phyloP scores from a whole-genome alignment of 2,888 invertebrate species.

The Xanthia icteritia region DNA sequence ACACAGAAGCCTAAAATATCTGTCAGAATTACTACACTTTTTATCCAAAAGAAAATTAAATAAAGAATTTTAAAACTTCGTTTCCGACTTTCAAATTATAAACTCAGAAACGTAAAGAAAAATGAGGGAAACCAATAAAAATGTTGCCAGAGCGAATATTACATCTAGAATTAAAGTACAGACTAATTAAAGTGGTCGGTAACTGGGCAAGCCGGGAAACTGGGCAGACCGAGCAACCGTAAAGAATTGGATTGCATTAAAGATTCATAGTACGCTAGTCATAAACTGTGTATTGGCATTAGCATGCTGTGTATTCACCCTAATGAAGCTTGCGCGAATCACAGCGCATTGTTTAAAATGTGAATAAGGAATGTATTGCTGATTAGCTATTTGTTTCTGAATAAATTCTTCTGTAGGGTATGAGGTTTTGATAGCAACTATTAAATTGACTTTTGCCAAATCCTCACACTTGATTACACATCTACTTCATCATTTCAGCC shows the following conservation, averaged over 20 bases:
- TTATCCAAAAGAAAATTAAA: slow-evolving; percentile 36
- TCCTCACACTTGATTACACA: neutral
- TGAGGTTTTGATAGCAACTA: neutral
- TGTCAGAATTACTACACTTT: slow-evolving; percentile 33
- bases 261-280: slow-evolving; percentile 48
- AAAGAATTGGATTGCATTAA: slow-evolving; percentile 64
- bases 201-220: slow-evolving; percentile 29
- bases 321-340: slow-evolving; percentile 51
- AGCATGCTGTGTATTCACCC: slow-evolving; percentile 41
- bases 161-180: slow-evolving; percentile 57
- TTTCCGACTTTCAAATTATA: slow-evolving; percentile 48
- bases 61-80: slow-evolving; percentile 35
- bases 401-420: no score
- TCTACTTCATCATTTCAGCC: no score
- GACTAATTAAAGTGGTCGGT: slow-evolving; percentile 62
- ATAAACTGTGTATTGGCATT: slow-evolving; percentile 62
- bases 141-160: slow-evolving; percentile 50
- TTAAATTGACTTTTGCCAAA: neutral
- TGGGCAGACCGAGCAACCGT: slow-evolving; percentile 32
- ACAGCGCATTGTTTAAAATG: slow-evolving; percentile 18
- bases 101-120: slow-evolving; percentile 36
- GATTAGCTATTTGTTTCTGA: slow-evolving; percentile 22
- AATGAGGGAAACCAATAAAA: slow-evolving; percentile 53
- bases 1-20: slow-evolving; percentile 17
- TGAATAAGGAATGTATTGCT: slow-evolving; percentile 25